Percentiles rank a stretch among this genome's conserved stretches.
These are phyloP conservation scores for Zaprionus bogoriensis DNA, from an alignment of 2,888 invertebrate species.

Conservation along the genomic window DNA sequence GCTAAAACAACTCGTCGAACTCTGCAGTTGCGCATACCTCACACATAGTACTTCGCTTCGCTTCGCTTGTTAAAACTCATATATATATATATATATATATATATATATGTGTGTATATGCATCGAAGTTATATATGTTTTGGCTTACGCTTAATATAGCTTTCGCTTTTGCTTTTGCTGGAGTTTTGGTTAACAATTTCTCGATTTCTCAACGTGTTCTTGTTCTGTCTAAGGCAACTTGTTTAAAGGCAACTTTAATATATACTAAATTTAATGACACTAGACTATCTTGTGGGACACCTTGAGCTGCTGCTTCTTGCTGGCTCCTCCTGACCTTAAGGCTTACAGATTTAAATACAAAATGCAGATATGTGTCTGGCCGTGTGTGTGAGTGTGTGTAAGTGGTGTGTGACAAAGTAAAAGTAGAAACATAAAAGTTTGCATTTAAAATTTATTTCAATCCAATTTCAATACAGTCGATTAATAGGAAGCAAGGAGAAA, in stretches of 20 bases:
- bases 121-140: constrained; percentile 24
- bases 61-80: constrained; percentile 11
- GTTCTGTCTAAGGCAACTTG: constrained; percentile 81
- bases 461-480: background rate
- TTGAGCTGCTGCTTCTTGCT: constrained; percentile 3
- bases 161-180: constrained; percentile 31
- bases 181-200: constrained; percentile 12
- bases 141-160: constrained; percentile 33
- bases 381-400: background rate
- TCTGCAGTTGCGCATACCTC: constrained; percentile 6
- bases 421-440: background rate
- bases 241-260: constrained; percentile 82
- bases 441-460: constrained; percentile 1
- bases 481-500: background rate
- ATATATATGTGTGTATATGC: no score
- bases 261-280: constrained; percentile 30
- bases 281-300: constrained; percentile 8
- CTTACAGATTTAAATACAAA: constrained; percentile 2
- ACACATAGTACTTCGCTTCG: constrained; percentile 3
- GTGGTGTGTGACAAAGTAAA: background rate
- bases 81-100: no score
- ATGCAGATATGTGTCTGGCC: constrained; percentile 37
- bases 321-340: background rate
- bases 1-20: constrained; percentile 30
- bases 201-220: constrained; percentile 9